A percentile compares a stretch with the other conserved stretches of the same genome.
Evolutionary conservation across 2,797 vertebrate species (phyloP).

Genomic region (Neosilurus mollespiculum): DNA sequence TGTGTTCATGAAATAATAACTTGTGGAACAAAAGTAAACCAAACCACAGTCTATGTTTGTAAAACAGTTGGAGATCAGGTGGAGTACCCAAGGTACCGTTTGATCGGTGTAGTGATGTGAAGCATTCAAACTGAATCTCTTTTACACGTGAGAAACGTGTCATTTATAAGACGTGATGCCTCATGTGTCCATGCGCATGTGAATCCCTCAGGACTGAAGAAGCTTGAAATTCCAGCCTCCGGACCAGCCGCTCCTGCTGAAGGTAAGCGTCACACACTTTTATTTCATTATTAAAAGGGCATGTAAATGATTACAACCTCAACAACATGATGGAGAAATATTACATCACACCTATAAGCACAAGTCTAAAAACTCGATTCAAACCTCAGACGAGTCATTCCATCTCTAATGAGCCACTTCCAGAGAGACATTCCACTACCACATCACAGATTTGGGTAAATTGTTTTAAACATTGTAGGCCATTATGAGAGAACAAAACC

Average conservation of each 20-base stretch:
- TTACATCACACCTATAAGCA: no score
- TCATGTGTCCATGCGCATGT: neutral
- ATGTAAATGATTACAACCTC: no score
- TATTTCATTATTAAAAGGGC: neutral
- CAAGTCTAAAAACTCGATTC: no score
- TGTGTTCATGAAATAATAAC: conserved; percentile 16
- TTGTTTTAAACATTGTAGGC: no score
- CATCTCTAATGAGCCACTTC: no score
- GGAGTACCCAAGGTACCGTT: no score
- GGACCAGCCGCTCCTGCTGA: conserved; percentile 31
- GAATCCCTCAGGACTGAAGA: conserved; percentile 71
- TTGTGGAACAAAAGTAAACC: conserved; percentile 49
- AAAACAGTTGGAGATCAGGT: neutral
- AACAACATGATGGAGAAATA: no score
- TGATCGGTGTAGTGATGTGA: neutral
- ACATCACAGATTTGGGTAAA: no score
- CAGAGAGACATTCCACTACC: no score
- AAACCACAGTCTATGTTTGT: conserved; percentile 26
- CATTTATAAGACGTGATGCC: neutral
- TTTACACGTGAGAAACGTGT: neutral
- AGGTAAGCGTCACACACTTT: conserved; percentile 60
- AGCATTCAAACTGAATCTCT: neutral
- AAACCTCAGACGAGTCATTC: no score
- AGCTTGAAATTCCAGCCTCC: conserved; percentile 41
- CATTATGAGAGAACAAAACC: no score